phyloP scores from a whole-genome alignment of 2,113 vertebrate genomes.

The Chrysemys picta region DNA sequence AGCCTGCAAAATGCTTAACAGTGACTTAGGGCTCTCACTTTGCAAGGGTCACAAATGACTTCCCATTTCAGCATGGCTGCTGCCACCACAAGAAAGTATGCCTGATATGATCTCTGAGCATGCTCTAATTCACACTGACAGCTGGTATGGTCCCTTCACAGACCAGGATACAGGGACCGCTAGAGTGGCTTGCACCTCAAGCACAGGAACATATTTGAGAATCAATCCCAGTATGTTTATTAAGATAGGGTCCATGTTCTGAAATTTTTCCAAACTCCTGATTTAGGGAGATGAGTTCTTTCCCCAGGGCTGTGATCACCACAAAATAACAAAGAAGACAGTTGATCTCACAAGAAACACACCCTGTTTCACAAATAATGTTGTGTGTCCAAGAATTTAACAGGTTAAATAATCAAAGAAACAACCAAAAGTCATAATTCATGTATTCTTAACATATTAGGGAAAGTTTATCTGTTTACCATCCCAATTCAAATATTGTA shows the following conservation, averaged over 20 bases:
- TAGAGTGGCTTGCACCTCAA: background rate
- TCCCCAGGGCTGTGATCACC: background rate
- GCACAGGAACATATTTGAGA: background rate
- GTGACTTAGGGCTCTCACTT: background rate
- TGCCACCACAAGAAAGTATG: background rate
- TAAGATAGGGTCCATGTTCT: background rate
- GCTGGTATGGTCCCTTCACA: background rate
- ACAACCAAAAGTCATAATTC: background rate
- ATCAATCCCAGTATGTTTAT: background rate
- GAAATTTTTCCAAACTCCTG: background rate
- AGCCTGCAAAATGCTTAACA: background rate
- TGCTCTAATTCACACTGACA: background rate
- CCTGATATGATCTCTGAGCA: background rate
- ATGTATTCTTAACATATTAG: background rate
- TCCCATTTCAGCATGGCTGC: background rate
- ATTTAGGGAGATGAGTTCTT: background rate
- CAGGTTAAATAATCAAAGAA: background rate
- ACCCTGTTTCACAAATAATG: background rate
- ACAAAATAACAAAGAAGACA: background rate
- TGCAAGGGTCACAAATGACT: background rate
- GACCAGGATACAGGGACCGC: background rate
- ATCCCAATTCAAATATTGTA: background rate
- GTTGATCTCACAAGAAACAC: background rate
- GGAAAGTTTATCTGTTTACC: conserved; percentile 13
- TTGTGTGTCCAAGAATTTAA: background rate